Evolutionary conservation across 1,140 invertebrate genomes (phyloP).

Genomic region (Amphibalanus amphitrite): DNA sequence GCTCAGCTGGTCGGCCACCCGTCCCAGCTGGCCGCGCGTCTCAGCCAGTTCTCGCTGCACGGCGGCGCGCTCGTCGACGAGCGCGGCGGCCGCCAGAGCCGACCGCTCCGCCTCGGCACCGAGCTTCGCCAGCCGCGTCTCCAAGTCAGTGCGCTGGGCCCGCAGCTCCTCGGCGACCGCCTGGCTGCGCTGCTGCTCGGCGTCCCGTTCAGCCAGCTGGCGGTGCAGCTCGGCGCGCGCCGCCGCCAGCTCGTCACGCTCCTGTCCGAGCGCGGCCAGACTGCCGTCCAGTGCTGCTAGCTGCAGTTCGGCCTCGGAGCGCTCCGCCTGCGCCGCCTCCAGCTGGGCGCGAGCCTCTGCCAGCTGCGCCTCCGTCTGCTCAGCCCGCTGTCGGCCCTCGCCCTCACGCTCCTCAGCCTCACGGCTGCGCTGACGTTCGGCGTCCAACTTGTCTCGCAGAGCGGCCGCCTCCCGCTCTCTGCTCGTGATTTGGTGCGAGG

Average conservation of each 20-base stretch:
- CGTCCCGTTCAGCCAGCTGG: background rate
- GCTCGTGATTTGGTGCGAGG: background rate
- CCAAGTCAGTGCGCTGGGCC: background rate
- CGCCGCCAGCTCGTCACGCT: background rate
- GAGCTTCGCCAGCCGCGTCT: background rate
- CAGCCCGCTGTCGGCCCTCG: background rate
- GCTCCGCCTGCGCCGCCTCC: background rate
- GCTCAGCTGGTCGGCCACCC: background rate
- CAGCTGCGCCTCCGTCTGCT: background rate
- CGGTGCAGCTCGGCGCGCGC: background rate
- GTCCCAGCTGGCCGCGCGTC: background rate
- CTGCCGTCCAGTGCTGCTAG: background rate
- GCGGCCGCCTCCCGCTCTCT: background rate
- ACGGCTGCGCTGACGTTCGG: background rate
- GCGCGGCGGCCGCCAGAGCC: background rate
- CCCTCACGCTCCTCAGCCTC: background rate
- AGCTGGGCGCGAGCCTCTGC: background rate
- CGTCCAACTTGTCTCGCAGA: background rate
- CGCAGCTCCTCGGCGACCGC: background rate
- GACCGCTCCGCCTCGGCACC: background rate
- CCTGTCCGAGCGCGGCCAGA: background rate
- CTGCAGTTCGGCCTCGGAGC: background rate
- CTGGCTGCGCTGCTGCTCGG: background rate
- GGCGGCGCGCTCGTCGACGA: background rate
- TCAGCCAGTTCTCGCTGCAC: background rate